These are phyloP conservation scores for Anableps anableps DNA, from an alignment of 2,797 vertebrate genomes.

Conservation along the genomic window DNA sequence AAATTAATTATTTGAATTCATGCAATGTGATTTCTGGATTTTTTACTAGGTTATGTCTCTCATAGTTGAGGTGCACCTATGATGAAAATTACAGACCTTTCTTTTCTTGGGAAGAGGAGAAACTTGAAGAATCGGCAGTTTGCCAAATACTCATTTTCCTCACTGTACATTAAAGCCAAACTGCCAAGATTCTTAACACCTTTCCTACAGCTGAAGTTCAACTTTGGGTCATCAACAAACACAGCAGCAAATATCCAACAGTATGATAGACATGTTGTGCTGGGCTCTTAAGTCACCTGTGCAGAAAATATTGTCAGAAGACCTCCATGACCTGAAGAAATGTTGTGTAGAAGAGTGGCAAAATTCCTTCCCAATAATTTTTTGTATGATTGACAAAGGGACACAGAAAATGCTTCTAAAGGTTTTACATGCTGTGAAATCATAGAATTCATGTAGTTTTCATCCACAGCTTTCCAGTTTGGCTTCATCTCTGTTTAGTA, in stretches of 20 bases:
- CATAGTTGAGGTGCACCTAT: too few relatives aligned
- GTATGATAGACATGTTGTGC: not conserved
- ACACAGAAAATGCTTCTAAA: not conserved
- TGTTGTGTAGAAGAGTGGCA: not conserved
- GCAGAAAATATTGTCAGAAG: not conserved
- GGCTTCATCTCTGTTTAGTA: not conserved
- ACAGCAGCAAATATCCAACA: not conserved
- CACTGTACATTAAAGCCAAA: not conserved
- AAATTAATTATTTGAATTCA: too few relatives aligned
- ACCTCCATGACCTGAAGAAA: not conserved
- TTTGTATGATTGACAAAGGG: not conserved
- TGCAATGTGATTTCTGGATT: too few relatives aligned
- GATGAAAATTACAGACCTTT: not conserved
- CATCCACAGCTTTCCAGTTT: not conserved
- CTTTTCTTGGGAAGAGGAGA: not conserved
- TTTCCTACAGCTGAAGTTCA: not conserved
- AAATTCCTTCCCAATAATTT: not conserved
- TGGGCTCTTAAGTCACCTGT: not conserved
- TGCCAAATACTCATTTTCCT: not conserved
- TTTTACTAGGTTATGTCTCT: too few relatives aligned
- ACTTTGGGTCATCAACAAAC: not conserved
- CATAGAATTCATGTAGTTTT: not conserved
- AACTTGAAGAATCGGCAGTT: not conserved
- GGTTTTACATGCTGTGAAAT: not conserved
- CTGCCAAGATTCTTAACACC: not conserved